Evolutionary conservation across 1,140 invertebrate species (phyloP).

Genomic region (Scaptomyza graminum): DNA sequence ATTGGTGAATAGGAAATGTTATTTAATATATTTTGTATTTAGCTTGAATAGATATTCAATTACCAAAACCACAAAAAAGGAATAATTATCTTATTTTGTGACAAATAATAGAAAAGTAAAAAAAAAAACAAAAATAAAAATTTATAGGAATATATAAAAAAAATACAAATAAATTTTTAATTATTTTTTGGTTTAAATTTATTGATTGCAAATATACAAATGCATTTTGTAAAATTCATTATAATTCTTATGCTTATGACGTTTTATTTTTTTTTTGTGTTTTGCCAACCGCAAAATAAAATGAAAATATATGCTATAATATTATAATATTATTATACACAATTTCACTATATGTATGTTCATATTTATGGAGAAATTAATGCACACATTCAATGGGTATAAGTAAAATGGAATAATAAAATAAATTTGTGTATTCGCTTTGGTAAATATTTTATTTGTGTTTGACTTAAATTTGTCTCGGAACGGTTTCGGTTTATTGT

Average conservation of each 20-base stretch:
- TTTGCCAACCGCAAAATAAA: slow-evolving; percentile 27
- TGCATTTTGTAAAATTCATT: slow-evolving; percentile 19
- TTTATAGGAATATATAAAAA: not conserved
- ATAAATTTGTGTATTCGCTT: no score
- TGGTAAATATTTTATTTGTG: slow-evolving; percentile 42
- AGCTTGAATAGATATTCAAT: not conserved
- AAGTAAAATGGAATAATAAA: no score
- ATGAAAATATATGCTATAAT: slow-evolving; percentile 18
- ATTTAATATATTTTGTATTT: not conserved
- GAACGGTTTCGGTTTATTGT: slow-evolving; percentile 36
- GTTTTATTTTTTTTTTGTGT: slow-evolving; percentile 8
- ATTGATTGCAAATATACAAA: not conserved
- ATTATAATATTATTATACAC: slow-evolving; percentile 16
- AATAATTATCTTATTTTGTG: no score
- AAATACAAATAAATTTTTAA: no score
- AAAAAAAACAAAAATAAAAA: no score
- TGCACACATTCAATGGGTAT: no score
- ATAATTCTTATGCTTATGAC: no score
- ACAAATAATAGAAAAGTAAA: no score
- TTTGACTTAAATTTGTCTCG: slow-evolving; percentile 22
- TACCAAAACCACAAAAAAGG: not conserved
- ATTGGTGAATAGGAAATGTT: not conserved
- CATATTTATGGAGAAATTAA: slow-evolving; percentile 36
- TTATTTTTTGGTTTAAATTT: not conserved
- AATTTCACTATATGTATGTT: not conserved